phyloP scores from a whole-genome alignment of 1,140 invertebrate genomes.

The Drosophila pruinosa region DNA sequence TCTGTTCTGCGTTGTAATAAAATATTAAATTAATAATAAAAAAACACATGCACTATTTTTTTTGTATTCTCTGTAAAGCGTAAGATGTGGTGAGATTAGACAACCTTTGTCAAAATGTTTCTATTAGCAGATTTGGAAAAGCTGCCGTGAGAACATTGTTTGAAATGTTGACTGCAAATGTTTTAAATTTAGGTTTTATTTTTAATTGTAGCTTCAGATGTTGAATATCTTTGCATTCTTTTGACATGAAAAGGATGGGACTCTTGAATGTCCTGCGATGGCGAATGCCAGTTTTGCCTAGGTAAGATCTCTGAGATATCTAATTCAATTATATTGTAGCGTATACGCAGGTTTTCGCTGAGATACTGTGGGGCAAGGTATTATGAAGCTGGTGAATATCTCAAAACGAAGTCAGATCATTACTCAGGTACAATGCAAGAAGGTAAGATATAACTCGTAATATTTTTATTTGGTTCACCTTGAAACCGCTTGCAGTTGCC shows the following conservation, averaged over 20 bases:
- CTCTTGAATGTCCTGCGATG: background rate
- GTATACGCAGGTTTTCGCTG: background rate
- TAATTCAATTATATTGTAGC: background rate
- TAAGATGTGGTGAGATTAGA: background rate
- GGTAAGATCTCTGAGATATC: background rate
- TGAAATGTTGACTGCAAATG: constrained; percentile 21
- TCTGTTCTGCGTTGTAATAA: constrained; percentile 20
- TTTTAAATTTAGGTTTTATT: constrained; percentile 10
- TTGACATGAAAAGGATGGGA: background rate
- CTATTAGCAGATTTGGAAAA: background rate
- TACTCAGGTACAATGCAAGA: constrained; percentile 25
- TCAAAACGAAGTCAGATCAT: constrained; percentile 14
- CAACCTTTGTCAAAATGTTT: background rate
- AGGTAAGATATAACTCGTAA: background rate
- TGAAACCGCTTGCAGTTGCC: constrained; percentile 31
- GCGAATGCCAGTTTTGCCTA: background rate
- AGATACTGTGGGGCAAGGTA: background rate
- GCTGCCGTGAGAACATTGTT: background rate
- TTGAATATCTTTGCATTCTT: background rate
- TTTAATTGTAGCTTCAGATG: background rate
- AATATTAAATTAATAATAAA: background rate
- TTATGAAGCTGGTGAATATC: constrained; percentile 18
- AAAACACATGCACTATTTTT: background rate
- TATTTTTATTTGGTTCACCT: background rate
- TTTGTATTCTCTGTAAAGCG: constrained; percentile 2